Evolutionary conservation across 2,113 vertebrate genomes (phyloP), one percentile per base, ranked within the genome.

Genomic region (Cygnus buccinator): DNA sequence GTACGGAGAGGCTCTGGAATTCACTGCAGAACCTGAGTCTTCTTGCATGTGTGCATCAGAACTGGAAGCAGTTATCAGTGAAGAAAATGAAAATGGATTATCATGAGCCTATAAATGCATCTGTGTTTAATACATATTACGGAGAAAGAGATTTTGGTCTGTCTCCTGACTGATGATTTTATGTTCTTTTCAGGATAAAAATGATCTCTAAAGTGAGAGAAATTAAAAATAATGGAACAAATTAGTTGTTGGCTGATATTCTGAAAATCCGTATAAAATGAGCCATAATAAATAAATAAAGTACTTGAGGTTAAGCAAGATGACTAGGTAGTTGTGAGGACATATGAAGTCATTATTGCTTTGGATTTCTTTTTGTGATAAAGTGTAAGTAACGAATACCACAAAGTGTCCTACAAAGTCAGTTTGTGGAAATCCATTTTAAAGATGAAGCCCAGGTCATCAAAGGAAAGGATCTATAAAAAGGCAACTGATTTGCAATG

Each of bases 401-500:
- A 57, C 26, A 14, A 63, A 86, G 17, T 81, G 33, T 78, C 65
- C 61, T 86, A 55, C 35, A 52, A 68, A 89, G 62, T 44, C 48
- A 52, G 52, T 65, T 83, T 89, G 43, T 93, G 37, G 70, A 58
- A 91, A 91, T 85, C 35, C 20, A 54, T 83, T 94, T 87, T 91
- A 78, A 93, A 85, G 74, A 78, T 90, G 66, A 89, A 95, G 21
- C 41, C 63, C 37, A 46, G 57, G 58, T 87, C 92, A 90, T 78
- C 11, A 43, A 77, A 96, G 58, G 35, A 72, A 82, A 77, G 33
- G 66, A 72, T 94, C 63, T 87, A 15, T 89, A 89, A 96, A 82
- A 96, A 89, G 62, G 58, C 81, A 73, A 10, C 84, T 91, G 89
- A 89, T 95, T 75, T 94, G 62, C 67, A 81, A 39, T 73, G 81